phyloP scores from a whole-genome alignment of 2,113 vertebrate genomes.

The Otis tarda region DNA sequence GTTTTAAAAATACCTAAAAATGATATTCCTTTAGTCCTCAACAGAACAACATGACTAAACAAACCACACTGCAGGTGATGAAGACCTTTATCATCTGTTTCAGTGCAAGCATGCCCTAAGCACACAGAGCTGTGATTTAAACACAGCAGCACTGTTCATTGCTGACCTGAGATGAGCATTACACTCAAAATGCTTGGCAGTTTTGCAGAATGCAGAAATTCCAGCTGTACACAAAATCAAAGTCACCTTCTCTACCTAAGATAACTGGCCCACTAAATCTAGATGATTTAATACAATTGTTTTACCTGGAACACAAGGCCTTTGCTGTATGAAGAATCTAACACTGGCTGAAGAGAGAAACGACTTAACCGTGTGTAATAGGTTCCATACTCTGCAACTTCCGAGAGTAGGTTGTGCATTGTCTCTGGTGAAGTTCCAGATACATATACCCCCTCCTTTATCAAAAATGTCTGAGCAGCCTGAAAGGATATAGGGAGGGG shows the following conservation, averaged over 20 bases:
- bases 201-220: neutral
- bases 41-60: neutral
- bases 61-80: neutral
- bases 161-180: neutral
- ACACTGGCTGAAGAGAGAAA: conserved; percentile 87
- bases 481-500: conserved; percentile 15
- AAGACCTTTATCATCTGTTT: neutral
- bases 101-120: neutral
- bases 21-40: neutral
- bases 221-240: neutral
- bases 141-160: neutral
- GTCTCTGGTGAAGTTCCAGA: conserved; percentile 93
- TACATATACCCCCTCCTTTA: conserved; percentile 87
- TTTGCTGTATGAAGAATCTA: conserved; percentile 77
- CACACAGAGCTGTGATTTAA: neutral
- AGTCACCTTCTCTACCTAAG: neutral
- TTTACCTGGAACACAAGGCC: conserved; percentile 96
- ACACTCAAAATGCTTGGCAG: neutral
- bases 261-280: neutral
- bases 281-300: neutral
- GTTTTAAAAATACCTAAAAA: neutral
- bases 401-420: conserved; percentile 84
- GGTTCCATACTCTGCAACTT: conserved; percentile 91
- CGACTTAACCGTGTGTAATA: conserved; percentile 88
- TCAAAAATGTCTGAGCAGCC: conserved; percentile 83